phyloP scores from a whole-genome alignment of 2,797 vertebrate species.

The Enteromius anoplus region DNA sequence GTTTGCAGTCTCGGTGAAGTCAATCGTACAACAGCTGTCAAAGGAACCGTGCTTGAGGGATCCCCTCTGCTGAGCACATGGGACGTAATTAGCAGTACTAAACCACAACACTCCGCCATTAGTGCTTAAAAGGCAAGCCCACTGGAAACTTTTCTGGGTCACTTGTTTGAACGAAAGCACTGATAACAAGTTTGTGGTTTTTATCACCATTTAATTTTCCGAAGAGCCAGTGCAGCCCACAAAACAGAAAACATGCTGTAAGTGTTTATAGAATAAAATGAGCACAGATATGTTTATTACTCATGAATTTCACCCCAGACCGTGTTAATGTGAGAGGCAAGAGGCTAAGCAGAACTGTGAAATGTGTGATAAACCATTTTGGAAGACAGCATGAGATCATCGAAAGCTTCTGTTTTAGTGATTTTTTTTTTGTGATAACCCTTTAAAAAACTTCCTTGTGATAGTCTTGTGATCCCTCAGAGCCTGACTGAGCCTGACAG shows the following conservation, averaged over 20 bases:
- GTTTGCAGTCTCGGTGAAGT: constrained; percentile 7
- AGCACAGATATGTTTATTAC: constrained; percentile 19
- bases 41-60: constrained; percentile 31
- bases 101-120: constrained; percentile 39
- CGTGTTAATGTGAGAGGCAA: constrained; percentile 8
- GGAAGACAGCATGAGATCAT: constrained; percentile 11
- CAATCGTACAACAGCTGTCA: constrained; percentile 21
- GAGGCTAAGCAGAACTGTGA: constrained; percentile 15
- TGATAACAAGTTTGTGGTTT: constrained; percentile 50
- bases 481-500: background rate
- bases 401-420: background rate
- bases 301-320: constrained; percentile 1
- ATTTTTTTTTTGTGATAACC: constrained; percentile 5
- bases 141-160: constrained; percentile 52
- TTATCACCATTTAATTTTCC: constrained; percentile 43
- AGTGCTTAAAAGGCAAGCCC: constrained; percentile 44
- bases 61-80: constrained; percentile 28
- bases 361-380: constrained; percentile 24
- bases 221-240: constrained; percentile 9
- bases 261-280: constrained; percentile 37
- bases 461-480: constrained; percentile 8
- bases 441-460: background rate
- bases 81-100: constrained; percentile 24
- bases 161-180: constrained; percentile 44
- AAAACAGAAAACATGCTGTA: constrained; percentile 26